phyloP scores from a whole-genome alignment of 2,888 invertebrate genomes.

The Dendrolimus pini region DNA sequence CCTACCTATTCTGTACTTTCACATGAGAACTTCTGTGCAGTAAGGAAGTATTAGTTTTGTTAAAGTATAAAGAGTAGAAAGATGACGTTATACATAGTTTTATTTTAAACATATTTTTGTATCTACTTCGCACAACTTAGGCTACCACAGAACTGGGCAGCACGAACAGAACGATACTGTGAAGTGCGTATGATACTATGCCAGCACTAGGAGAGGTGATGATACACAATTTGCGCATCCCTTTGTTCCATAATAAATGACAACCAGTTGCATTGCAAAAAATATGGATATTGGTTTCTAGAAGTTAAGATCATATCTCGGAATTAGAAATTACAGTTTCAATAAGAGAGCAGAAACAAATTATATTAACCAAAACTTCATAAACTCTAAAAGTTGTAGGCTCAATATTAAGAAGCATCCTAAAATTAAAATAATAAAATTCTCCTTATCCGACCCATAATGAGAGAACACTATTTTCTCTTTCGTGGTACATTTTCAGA shows the following conservation, averaged over 20 bases:
- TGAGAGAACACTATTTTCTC: too few species aligned
- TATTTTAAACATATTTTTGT: not conserved
- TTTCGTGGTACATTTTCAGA: too few species aligned
- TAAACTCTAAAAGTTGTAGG: too few species aligned
- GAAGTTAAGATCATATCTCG: not conserved
- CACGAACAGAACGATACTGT: constrained; percentile 15
- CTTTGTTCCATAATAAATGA: constrained; percentile 53
- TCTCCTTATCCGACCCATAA: too few species aligned
- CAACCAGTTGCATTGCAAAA: constrained; percentile 63
- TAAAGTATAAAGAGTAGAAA: too few species aligned
- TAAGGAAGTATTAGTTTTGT: too few species aligned
- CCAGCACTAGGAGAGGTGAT: constrained; percentile 24
- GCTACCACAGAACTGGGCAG: too few species aligned
- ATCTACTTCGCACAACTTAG: not conserved
- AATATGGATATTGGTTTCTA: constrained; percentile 68
- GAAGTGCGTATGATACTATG: constrained; percentile 16
- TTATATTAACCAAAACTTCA: not conserved
- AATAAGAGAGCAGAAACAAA: not conserved
- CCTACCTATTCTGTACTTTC: too few species aligned
- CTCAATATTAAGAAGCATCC: too few species aligned
- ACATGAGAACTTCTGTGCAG: too few species aligned
- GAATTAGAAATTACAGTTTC: not conserved
- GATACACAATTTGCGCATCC: constrained; percentile 28
- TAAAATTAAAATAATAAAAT: too few species aligned
- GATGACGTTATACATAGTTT: too few species aligned